Evolutionary conservation across 2,113 vertebrate genomes (phyloP).

Genomic region (Cinclus mexicanus): DNA sequence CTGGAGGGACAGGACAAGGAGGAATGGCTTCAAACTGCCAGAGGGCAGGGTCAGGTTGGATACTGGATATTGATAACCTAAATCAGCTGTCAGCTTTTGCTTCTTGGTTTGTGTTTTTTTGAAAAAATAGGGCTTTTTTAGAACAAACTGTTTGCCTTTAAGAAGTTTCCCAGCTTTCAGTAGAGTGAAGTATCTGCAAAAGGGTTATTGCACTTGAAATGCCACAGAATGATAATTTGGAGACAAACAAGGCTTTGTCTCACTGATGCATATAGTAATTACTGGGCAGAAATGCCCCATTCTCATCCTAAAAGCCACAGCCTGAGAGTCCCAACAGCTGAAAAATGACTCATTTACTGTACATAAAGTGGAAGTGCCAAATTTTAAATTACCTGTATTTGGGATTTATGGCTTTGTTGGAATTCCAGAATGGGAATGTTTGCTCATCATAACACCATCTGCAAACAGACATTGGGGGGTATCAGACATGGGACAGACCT

Average conservation of each 20-base stretch:
- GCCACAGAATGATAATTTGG: conserved; percentile 22
- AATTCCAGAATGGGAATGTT: conserved; percentile 36
- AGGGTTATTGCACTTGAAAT: conserved; percentile 38
- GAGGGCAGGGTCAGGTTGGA: neutral
- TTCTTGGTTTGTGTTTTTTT: neutral
- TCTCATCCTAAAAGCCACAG: neutral
- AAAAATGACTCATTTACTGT: conserved; percentile 40
- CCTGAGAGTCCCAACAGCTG: conserved; percentile 43
- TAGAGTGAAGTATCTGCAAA: neutral
- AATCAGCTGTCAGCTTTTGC: neutral
- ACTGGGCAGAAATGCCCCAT: conserved; percentile 50
- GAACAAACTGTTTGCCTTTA: neutral
- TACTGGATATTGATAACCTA: neutral
- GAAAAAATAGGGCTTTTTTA: neutral
- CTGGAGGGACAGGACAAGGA: neutral
- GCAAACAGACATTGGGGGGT: neutral
- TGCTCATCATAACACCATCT: neutral
- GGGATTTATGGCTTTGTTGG: neutral
- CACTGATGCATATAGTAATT: conserved; percentile 51
- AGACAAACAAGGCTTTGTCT: conserved; percentile 56
- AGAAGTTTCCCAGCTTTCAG: conserved; percentile 26
- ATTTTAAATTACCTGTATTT: neutral
- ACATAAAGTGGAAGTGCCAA: conserved; percentile 19
- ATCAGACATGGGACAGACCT: neutral
- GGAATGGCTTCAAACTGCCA: neutral